Evolutionary conservation across 2,113 vertebrate genomes (phyloP), one percentile per base, ranked within the genome.

Genomic region (Elaphurus davidianus): DNA sequence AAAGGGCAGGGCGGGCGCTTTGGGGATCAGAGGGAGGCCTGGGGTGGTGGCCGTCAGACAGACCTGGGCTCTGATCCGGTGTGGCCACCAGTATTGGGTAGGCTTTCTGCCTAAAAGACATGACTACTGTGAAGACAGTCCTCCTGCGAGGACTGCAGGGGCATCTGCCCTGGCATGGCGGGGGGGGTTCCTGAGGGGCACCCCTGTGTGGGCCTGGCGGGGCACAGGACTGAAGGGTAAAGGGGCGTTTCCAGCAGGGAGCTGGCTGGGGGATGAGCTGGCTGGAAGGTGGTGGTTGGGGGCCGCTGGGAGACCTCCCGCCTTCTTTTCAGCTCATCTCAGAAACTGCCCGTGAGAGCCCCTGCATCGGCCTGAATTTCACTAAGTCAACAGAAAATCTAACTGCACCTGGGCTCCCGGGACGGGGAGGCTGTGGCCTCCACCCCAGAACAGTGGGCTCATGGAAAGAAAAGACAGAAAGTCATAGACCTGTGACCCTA

Each of bases 221-320:
- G 40, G 23, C 6, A 1, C 33, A 62, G 55, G 45, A 17, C 54
- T 45, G 45, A 90, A 62, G 45, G 47, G 36, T 40, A 27, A 93
- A 85, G 78, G 30, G 25, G 50, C 0, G 0, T 64, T 36, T 85
- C 47, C 55, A 54, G n/a, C 7, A 1, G 30, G 79, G 12, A 84
- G 79, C 33, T 57, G 30, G 8, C 10, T 2, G 10, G 4, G 59
- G n/a, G 23, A 40, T 27, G 7, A 36, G 81, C 33, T 30, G 15
- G 55, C 33, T 23, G 23, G 13, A 59, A 67, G 33, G 40, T 9
- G 16, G 40, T 23, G 54, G 47, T 30, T 7, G 6, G 33, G 11
- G 43, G 27, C 25, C 0, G 6, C 43, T 15, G 54, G 36, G 64
- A 85, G 36, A 33, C 33, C 17, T 12, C 40, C 55, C 1, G 2